These are phyloP conservation scores for Spea bombifrons DNA, from an alignment of 2,113 vertebrate genomes.

Conservation along the genomic window DNA sequence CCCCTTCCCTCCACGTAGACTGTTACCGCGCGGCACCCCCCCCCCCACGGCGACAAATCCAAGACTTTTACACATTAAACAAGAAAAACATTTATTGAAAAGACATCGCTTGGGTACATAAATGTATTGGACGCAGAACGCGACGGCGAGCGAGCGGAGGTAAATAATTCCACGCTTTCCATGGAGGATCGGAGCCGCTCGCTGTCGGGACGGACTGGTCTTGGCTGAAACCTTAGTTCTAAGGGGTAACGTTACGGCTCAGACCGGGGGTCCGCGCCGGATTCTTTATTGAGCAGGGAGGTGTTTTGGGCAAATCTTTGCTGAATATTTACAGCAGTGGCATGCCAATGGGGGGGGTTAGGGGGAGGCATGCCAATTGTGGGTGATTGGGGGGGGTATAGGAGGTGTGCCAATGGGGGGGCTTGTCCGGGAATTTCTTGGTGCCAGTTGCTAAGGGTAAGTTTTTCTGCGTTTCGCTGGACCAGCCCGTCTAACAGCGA, in stretches of 20 bases:
- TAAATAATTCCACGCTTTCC: neutral
- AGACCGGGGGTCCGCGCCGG: neutral
- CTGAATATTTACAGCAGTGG: neutral
- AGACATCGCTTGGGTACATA: slow-evolving; percentile 35
- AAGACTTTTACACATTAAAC: slow-evolving; percentile 1
- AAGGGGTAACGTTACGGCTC: neutral
- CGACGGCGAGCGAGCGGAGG: neutral
- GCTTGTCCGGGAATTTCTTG: no score
- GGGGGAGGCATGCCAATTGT: neutral
- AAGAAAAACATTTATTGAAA: slow-evolving; percentile 42
- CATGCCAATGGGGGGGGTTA: neutral
- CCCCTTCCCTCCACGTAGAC: no score
- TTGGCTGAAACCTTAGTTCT: neutral
- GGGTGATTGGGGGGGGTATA: neutral
- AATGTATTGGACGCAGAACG: slow-evolving; percentile 41
- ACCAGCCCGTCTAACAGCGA: no score
- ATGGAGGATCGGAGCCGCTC: neutral
- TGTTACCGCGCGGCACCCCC: no score
- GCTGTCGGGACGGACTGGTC: slow-evolving; percentile 2
- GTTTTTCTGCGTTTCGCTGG: no score
- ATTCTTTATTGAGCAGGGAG: neutral
- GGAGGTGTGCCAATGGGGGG: neutral
- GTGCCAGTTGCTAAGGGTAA: no score
- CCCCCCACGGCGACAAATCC: neutral
- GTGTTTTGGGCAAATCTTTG: neutral